Evolutionary conservation across 1,140 invertebrate species (phyloP), one percentile per base, ranked within the genome.

Genomic region (Chironomus tepperi): DNA sequence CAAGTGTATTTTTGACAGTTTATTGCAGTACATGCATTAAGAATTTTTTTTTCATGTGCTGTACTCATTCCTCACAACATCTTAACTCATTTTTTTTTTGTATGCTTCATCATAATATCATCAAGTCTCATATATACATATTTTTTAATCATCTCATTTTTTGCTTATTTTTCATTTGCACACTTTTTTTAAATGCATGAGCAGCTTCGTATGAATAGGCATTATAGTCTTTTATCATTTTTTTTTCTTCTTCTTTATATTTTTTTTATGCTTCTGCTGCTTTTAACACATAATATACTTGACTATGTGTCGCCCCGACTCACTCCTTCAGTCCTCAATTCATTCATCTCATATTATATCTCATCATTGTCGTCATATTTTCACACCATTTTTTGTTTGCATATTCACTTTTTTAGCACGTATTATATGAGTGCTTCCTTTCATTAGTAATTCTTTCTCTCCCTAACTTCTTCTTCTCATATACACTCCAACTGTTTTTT

Each of bases 371-470:
- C 16, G 16, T 18, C 65, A 70, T 70, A 57, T 70, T 70, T 70
- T 70, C 65, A 70, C 65, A 70, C 65, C 65, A 70, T 70, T 70
- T 70, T 70, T 70, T 70, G 65, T 70, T 70, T 70, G 65, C 65
- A 18, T 70, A 70, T 70, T 70, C 65, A 70, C 47, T 57, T 70
- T 70, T 70, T 70, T 70, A 70, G 65, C 65, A 70, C 65, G 65
- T 70, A 70, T 18, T 21, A 70, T 19, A 19, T 21, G 65, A 70
- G 65, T 70, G 16, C 19, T 21, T 70, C 65, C 65, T 70, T 70
- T 70, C 65, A 70, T 70, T 70, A 70, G 65, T 21, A 70, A 70
- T 70, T 18, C 65, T 70, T 18, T 70, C 16, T 19, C 19, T 18
- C 19, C 18, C 47, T 57, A n/a, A 57, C 47, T 57, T 57, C 47